Percentiles rank a stretch among this genome's conserved stretches.
phyloP scores from a whole-genome alignment of 2,113 vertebrate species.

The Onychostoma macrolepis region DNA sequence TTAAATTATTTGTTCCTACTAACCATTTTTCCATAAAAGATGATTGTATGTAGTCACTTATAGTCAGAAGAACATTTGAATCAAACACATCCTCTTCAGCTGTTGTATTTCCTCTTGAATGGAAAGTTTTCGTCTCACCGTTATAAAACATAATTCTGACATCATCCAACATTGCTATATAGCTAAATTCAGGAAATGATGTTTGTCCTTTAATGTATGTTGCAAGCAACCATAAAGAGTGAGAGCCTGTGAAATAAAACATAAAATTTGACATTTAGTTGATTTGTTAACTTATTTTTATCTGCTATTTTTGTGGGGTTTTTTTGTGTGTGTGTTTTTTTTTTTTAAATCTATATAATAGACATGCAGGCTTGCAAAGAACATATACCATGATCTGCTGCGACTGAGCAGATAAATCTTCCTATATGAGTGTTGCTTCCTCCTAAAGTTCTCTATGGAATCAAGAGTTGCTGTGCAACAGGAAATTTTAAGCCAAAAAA shows the following conservation, averaged over 20 bases:
- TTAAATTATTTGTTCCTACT: neutral
- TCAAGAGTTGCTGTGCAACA: neutral
- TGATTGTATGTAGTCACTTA: neutral
- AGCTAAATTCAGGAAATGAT: neutral
- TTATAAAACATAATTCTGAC: neutral
- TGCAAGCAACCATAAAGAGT: neutral
- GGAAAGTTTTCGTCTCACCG: neutral
- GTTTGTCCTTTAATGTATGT: conserved; percentile 8
- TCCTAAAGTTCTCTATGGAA: neutral
- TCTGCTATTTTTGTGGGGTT: too few species aligned
- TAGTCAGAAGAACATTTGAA: neutral
- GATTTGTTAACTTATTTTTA: neutral
- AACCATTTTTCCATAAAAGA: neutral
- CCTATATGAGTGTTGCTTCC: neutral
- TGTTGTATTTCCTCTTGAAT: neutral
- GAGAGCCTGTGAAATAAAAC: neutral
- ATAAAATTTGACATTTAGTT: too few species aligned
- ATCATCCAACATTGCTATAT: conserved; percentile 6
- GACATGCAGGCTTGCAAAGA: neutral
- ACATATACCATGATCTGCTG: neutral
- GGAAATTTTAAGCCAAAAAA: neutral
- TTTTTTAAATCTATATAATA: too few species aligned
- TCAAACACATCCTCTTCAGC: neutral
- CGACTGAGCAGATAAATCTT: neutral
- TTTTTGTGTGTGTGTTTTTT: too few species aligned